These are phyloP conservation scores for Erebia epiphron DNA, from an alignment of 2,888 invertebrate genomes.

Conservation along the genomic window DNA sequence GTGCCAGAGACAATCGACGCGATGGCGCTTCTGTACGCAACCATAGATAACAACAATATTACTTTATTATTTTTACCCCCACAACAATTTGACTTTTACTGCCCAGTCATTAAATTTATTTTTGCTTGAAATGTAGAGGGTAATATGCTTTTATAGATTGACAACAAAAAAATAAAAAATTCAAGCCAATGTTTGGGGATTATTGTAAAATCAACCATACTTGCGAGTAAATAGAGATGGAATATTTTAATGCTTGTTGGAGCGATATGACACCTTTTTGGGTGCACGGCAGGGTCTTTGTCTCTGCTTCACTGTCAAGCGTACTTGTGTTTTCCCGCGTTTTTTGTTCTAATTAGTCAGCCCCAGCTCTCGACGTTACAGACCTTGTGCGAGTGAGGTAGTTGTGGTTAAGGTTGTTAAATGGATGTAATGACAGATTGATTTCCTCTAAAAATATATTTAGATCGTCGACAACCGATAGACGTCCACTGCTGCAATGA, in stretches of 20 bases:
- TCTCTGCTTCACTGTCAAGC: conserved; percentile 81
- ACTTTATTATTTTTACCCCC: conserved; percentile 37
- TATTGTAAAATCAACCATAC: conserved; percentile 55
- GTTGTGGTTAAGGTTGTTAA: background rate
- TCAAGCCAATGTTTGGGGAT: conserved; percentile 55
- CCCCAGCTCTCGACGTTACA: conserved; percentile 66
- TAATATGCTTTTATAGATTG: conserved; percentile 48
- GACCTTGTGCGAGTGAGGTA: conserved; percentile 46
- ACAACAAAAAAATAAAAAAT: conserved; percentile 63
- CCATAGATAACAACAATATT: conserved; percentile 48
- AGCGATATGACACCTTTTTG: conserved; percentile 64
- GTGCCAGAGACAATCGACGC: conserved; percentile 81
- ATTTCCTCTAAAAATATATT: background rate
- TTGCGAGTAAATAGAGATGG: conserved; percentile 33
- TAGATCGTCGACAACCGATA: background rate
- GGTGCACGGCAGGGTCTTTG: conserved; percentile 67
- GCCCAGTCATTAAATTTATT: conserved; percentile 39
- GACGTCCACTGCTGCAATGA: too few relatives aligned
- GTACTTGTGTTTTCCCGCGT: conserved; percentile 81
- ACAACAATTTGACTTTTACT: conserved; percentile 41
- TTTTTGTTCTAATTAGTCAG: conserved; percentile 82
- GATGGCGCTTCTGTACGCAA: conserved; percentile 80
- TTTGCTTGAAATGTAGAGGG: conserved; percentile 35
- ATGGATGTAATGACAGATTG: background rate
- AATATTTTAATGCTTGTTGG: conserved; percentile 28